Evolutionary conservation across 2,888 invertebrate genomes (phyloP), one percentile per base, ranked within the genome.

Genomic region (Synergus japonicus): DNA sequence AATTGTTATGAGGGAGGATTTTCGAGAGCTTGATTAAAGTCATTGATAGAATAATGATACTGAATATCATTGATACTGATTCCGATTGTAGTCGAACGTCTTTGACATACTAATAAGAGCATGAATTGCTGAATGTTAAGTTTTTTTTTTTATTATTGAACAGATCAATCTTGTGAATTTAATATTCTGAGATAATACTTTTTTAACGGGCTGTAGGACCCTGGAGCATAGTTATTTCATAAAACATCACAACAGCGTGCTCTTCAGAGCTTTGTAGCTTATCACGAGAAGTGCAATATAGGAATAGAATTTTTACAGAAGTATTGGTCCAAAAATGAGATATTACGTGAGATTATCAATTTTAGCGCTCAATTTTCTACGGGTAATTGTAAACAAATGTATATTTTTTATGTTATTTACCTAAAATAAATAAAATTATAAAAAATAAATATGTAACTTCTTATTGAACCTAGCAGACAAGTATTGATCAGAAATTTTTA

Each of bases 361-460:
- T 18, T 22, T 12, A 29, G 49, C 22, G 49, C 69, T 49, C 69
- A 69, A 54, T 54, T 73, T 73, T 73, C 37, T 73, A 54, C 54
- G 8, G 37, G 15, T 10, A 54, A 69, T 22, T 46, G 49, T 7
- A 37, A 49, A 12, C n/a, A 73, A 29, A 46, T 69, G 15, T 49
- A 29, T 69, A 49, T 69, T 44, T 69, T 73, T 41, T 54, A 15
- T 37, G 29, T 37, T 37, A 29, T 69, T 49, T 73, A 73, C 37
- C 18, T n/a, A 29, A 54, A 73, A 54, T 69, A 69, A 15, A 69
- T 22, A 4, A 49, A 29, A 8, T 37, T 37, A 37, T 37, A 37
- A 7, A 37, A 37, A 37, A 37, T 37, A 37, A 37, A 37, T 37
- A 65, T 37, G 29, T 29, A 37, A 37, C 4, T 37, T 37, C 0